phyloP scores from a whole-genome alignment of 2,888 invertebrate genomes.

The Anorthoa munda region DNA sequence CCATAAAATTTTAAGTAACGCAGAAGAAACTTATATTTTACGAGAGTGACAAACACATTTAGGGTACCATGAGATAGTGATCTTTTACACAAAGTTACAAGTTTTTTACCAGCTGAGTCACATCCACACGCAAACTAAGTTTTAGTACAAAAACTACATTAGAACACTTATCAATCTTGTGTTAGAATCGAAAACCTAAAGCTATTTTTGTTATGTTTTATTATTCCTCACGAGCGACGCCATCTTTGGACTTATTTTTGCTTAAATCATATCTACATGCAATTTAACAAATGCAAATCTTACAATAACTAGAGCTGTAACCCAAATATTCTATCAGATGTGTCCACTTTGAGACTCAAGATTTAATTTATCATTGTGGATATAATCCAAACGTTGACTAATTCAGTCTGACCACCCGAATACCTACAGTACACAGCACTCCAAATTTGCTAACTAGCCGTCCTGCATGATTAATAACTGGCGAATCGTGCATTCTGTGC shows the following conservation, averaged over 20 bases:
- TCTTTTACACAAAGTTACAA: conserved; percentile 39
- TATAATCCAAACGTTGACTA: conserved; percentile 37
- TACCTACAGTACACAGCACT: conserved; percentile 80
- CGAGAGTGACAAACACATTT: conserved; percentile 48
- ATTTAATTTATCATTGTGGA: conserved; percentile 10
- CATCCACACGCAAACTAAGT: conserved; percentile 34
- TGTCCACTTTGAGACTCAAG: not conserved
- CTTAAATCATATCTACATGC: not conserved
- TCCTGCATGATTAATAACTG: conserved; percentile 90
- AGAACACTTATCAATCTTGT: conserved; percentile 34
- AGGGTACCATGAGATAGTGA: conserved; percentile 46
- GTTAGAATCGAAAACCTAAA: conserved; percentile 1
- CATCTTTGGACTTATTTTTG: too few species aligned
- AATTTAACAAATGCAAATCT: too few species aligned
- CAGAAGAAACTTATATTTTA: conserved; percentile 45
- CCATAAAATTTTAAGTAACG: conserved; percentile 44
- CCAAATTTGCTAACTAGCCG: conserved; percentile 88
- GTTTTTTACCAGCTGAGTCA: conserved; percentile 49
- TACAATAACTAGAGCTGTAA: not conserved
- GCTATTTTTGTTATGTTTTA: not conserved
- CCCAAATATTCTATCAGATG: not conserved
- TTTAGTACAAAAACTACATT: conserved; percentile 36
- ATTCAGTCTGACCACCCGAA: conserved; percentile 65
- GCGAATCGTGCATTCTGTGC: conserved; percentile 88
- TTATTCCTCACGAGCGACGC: not conserved